Percentiles rank a stretch among this genome's conserved stretches.
These are phyloP conservation scores for Eristalis intricaria DNA, from an alignment of 2,888 invertebrate species.

Conservation along the genomic window DNA sequence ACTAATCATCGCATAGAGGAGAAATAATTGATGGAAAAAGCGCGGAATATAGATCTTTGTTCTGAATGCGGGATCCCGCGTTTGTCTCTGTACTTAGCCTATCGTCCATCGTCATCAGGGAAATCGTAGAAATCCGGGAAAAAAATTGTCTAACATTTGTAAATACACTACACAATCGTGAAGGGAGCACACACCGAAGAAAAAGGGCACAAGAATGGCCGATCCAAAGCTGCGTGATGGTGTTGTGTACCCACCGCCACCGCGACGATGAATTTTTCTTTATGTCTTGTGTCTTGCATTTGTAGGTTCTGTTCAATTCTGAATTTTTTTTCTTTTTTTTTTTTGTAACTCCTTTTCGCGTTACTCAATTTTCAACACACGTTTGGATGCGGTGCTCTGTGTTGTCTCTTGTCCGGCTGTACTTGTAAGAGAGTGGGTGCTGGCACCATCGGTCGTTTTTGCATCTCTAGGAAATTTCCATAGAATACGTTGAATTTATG, in stretches of 20 bases:
- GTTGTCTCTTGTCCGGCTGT: slow-evolving; percentile 39
- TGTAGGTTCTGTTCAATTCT: slow-evolving; percentile 12
- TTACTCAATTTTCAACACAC: slow-evolving; percentile 26
- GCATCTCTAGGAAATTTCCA: slow-evolving; percentile 27
- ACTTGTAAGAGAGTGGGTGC: slow-evolving; percentile 47
- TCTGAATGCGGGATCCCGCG: slow-evolving; percentile 29
- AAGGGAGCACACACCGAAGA: slow-evolving; percentile 13
- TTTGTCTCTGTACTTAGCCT: slow-evolving; percentile 5
- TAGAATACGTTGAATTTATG: slow-evolving; percentile 6
- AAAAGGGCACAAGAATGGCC: slow-evolving; percentile 41
- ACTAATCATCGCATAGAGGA: slow-evolving; percentile 36
- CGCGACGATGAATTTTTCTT: slow-evolving; percentile 53
- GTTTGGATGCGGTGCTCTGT: slow-evolving; percentile 29
- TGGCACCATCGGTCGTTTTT: background rate
- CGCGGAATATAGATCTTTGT: slow-evolving; percentile 65
- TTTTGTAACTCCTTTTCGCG: slow-evolving; percentile 32
- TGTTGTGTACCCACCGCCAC: slow-evolving; percentile 37
- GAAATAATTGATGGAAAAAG: slow-evolving; percentile 62
- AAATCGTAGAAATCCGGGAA: slow-evolving; percentile 1
- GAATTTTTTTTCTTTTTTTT: slow-evolving; percentile 19
- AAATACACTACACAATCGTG: slow-evolving; percentile 36
- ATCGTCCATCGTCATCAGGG: background rate
- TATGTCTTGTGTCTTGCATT: slow-evolving; percentile 47
- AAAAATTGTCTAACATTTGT: slow-evolving; percentile 41
- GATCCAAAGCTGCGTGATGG: slow-evolving; percentile 48